Evolutionary conservation across 2,113 vertebrate genomes (phyloP).

Genomic region (Caranx melampygus): DNA sequence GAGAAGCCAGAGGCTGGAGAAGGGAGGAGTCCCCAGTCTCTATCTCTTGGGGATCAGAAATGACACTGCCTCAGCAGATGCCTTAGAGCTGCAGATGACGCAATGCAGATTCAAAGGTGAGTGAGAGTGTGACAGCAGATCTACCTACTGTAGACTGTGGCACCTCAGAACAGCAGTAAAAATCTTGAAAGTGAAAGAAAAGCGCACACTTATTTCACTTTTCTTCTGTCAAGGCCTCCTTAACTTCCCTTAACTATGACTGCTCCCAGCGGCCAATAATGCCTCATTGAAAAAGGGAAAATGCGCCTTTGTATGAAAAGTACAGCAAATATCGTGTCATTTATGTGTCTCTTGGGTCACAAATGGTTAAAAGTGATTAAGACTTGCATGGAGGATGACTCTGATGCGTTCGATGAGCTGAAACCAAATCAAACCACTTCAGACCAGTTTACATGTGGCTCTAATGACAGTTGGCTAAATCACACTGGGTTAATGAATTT

Average conservation of each 20-base stretch:
- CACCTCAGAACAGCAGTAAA: constrained; percentile 14
- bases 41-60: constrained; percentile 64
- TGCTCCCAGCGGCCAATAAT: constrained; percentile 8
- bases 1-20: constrained; percentile 53
- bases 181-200: constrained; percentile 29
- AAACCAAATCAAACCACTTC: constrained; percentile 78
- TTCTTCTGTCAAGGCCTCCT: background rate
- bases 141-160: constrained; percentile 1
- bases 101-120: constrained; percentile 49
- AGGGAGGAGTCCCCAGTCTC: constrained; percentile 51
- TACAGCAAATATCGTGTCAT: constrained; percentile 4
- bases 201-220: background rate
- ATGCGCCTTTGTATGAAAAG: background rate
- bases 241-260: constrained; percentile 9
- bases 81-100: constrained; percentile 47
- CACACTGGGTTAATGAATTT: constrained; percentile 78
- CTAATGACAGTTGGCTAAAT: constrained; percentile 77
- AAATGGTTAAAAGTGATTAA: constrained; percentile 38
- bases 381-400: constrained; percentile 40
- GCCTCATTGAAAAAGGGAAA: background rate
- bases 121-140: constrained; percentile 23
- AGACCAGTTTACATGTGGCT: constrained; percentile 75
- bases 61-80: constrained; percentile 67
- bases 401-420: constrained; percentile 52
- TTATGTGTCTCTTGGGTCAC: constrained; percentile 2